Evolutionary conservation across 2,113 vertebrate genomes (phyloP).

Genomic region (Anoplopoma fimbria): DNA sequence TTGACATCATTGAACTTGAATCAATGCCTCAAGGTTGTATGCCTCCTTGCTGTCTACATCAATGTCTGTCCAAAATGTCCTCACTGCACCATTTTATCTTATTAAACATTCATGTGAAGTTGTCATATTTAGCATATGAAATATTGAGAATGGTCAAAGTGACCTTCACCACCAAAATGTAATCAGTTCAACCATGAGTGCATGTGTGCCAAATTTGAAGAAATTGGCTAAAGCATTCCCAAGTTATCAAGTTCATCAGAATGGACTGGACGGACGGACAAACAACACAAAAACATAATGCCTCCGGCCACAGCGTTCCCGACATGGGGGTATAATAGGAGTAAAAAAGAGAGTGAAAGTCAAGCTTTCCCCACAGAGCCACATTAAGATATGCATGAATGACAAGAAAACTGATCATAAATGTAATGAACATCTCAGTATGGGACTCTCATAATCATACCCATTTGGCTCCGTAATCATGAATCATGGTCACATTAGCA

Average conservation of each 20-base stretch:
- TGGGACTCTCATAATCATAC: background rate
- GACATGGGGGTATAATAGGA: background rate
- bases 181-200: background rate
- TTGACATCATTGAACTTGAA: background rate
- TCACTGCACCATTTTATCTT: background rate
- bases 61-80: background rate
- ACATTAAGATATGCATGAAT: background rate
- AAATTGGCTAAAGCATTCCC: background rate
- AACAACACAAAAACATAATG: background rate
- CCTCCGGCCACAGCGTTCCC: background rate
- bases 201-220: background rate
- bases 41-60: background rate
- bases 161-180: background rate
- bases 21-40: too few species aligned
- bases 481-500: background rate
- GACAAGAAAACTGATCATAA: background rate
- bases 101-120: background rate
- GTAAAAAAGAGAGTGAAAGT: background rate
- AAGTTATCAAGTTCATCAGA: background rate
- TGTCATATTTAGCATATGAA: background rate
- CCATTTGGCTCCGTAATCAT: background rate
- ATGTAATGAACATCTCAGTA: background rate
- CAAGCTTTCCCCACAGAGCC: background rate
- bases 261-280: background rate
- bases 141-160: background rate